Evolutionary conservation across 2,113 vertebrate species (phyloP), one percentile per base, ranked within the genome.

Genomic region (Lipotes vexillifer): DNA sequence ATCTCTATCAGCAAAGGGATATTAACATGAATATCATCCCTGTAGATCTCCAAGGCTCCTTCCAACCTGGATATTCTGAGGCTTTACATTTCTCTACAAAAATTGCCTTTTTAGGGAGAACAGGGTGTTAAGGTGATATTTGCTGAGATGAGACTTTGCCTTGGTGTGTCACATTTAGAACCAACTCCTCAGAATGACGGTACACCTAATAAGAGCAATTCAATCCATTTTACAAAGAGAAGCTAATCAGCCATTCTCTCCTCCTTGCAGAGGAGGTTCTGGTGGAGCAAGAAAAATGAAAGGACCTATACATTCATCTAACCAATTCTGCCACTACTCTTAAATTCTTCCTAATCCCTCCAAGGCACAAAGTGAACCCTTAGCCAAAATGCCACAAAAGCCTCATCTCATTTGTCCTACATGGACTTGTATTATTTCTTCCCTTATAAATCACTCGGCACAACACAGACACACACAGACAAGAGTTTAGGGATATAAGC

Each of bases 1-100:
- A 96, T 89, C 94, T 95, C 68, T 13, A 93, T 97, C 91, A 59
- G 89, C 59, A 84, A 78, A 75, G 52, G 8, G 29, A 94, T 94
- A 83, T 93, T 97, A 97, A 97, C 94, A 98, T 86, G 81, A 81
- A 20, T 97, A 97, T 97, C 96, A 89, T 90, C 49, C 20, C 68
- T 63, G 55, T 59, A 88, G 31, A 98, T 97, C 96, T 97, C 65
- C 21, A 91, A 92, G 46, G 7, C 57, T 87, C 81, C n/a, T 93
- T 94, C 55, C 10, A 93, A 81, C 38, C 61, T 91, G 89, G 88
- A 94, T 93, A 88, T 88, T 90, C 55, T 85, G 91, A 95, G 77
- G 90, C 68, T 93, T 81, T 94, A 18, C 49, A 88, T 52, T 92
- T 89, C 78, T 82, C 46, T 85, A 74, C 6, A 89, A 55, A 97